phyloP scores from a whole-genome alignment of 2,888 invertebrate species.

The Aleiodes testaceus region DNA sequence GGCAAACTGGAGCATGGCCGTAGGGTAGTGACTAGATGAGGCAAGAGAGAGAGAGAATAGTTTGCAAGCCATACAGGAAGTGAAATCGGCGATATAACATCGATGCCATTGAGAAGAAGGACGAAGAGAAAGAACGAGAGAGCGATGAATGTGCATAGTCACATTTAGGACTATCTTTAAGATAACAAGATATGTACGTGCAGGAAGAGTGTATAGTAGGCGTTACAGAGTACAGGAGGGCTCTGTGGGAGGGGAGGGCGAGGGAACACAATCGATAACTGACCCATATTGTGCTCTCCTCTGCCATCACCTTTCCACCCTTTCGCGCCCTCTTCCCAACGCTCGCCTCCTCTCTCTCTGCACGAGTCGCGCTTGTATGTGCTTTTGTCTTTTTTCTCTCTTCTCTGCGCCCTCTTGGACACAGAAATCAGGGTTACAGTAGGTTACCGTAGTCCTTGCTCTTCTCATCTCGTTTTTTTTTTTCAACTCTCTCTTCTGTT shows the following conservation, averaged over 20 bases:
- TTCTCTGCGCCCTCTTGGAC: constrained; percentile 28
- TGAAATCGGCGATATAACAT: constrained; percentile 16
- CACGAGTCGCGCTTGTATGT: constrained; percentile 9
- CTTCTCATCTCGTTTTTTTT: constrained; percentile 5
- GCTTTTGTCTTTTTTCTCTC: constrained; percentile 27
- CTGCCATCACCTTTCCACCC: constrained; percentile 42
- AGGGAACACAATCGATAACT: constrained; percentile 69
- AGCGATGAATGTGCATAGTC: constrained; percentile 13
- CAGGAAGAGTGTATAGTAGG: constrained; percentile 62
- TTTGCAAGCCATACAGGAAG: constrained; percentile 9
- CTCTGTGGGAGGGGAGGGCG: constrained; percentile 60
- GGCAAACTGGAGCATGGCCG: constrained; percentile 26
- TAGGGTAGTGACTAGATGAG: not conserved
- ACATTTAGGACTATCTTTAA: constrained; percentile 57
- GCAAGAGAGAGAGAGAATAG: not conserved
- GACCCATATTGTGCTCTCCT: constrained; percentile 67
- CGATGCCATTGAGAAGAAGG: not conserved
- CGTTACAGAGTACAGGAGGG: constrained; percentile 57
- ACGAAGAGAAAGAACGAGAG: constrained; percentile 1
- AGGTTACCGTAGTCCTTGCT: constrained; percentile 28
- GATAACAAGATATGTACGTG: constrained; percentile 65
- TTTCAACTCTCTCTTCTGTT: not conserved
- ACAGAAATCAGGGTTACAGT: constrained; percentile 33
- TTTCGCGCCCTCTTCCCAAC: constrained; percentile 43
- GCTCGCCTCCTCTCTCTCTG: not conserved